phyloP scores from a whole-genome alignment of 2,888 invertebrate species.

The Odontocolon sp. region DNA sequence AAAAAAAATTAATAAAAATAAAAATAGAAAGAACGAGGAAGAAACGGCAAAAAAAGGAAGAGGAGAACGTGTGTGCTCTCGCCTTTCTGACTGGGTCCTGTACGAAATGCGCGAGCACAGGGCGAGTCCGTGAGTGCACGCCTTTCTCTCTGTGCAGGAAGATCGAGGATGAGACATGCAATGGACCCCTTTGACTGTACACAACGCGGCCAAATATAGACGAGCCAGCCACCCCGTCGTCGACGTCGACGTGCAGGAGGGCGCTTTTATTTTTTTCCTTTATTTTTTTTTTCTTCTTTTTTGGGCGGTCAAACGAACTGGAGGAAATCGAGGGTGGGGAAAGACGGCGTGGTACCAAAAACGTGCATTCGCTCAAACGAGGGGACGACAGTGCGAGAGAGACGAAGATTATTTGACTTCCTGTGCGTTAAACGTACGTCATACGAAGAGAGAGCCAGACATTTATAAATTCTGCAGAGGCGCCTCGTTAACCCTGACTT shows the following conservation, averaged over 20 bases:
- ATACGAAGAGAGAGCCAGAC: background rate
- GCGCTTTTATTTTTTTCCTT: constrained; percentile 10
- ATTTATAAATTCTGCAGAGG: constrained; percentile 35
- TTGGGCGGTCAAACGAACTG: constrained; percentile 35
- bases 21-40: constrained; percentile 22
- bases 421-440: constrained; percentile 33
- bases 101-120: constrained; percentile 13
- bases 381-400: no score
- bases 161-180: constrained; percentile 36
- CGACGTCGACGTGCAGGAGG: constrained; percentile 1
- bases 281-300: constrained; percentile 10
- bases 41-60: constrained; percentile 16
- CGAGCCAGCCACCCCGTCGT: constrained; percentile 39
- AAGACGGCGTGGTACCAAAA: no score
- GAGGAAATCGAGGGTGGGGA: background rate
- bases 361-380: no score
- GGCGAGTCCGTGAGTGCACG: constrained; percentile 4
- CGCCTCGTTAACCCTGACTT: constrained; percentile 12
- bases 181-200: constrained; percentile 46
- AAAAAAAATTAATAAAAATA: constrained; percentile 14
- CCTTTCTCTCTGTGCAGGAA: constrained; percentile 13
- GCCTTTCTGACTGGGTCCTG: background rate
- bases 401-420: constrained; percentile 48
- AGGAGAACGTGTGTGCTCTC: constrained; percentile 12
- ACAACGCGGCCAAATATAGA: constrained; percentile 59